A percentile compares a stretch with the other conserved stretches of the same genome.
These are phyloP conservation scores for Belonocnema kinseyi DNA, from an alignment of 1,140 invertebrate species.

Conservation along the genomic window DNA sequence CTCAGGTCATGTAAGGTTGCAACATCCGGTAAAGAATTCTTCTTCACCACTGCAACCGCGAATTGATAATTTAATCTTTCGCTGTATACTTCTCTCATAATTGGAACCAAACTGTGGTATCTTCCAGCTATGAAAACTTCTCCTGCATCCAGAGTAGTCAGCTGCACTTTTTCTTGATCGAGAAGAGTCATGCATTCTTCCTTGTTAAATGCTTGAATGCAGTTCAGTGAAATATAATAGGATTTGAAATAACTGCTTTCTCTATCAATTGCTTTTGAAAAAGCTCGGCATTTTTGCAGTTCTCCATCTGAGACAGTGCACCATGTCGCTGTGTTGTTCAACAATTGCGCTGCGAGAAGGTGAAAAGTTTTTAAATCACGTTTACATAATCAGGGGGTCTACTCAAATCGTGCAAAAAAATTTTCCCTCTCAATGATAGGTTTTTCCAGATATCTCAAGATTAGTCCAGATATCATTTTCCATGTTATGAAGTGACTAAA, in stretches of 20 bases:
- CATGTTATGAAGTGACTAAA: too few species aligned
- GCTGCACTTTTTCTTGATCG: slow-evolving; percentile 86
- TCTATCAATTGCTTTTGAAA: slow-evolving; percentile 80
- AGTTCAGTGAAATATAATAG: slow-evolving; percentile 80
- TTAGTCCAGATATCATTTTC: too few species aligned
- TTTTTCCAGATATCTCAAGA: too few species aligned
- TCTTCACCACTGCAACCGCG: slow-evolving; percentile 90
- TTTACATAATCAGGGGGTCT: too few species aligned
- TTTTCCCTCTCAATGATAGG: too few species aligned
- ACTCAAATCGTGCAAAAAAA: too few species aligned
- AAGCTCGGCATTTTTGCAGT: slow-evolving; percentile 85
- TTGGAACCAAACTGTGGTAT: slow-evolving; percentile 94
- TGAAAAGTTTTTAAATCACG: neutral
- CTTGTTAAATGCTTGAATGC: slow-evolving; percentile 83
- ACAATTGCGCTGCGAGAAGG: slow-evolving; percentile 55
- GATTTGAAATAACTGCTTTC: slow-evolving; percentile 81
- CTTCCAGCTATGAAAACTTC: slow-evolving; percentile 94
- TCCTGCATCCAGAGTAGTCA: slow-evolving; percentile 93
- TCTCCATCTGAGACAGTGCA: slow-evolving; percentile 86
- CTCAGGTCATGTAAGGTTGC: slow-evolving; percentile 81
- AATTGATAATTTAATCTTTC: slow-evolving; percentile 82
- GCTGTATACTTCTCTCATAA: slow-evolving; percentile 85
- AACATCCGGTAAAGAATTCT: slow-evolving; percentile 80
- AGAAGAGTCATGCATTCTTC: slow-evolving; percentile 89
- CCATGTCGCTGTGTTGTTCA: slow-evolving; percentile 77